Evolutionary conservation across 2,113 vertebrate species (phyloP).

Genomic region (Oenanthe melanoleuca): DNA sequence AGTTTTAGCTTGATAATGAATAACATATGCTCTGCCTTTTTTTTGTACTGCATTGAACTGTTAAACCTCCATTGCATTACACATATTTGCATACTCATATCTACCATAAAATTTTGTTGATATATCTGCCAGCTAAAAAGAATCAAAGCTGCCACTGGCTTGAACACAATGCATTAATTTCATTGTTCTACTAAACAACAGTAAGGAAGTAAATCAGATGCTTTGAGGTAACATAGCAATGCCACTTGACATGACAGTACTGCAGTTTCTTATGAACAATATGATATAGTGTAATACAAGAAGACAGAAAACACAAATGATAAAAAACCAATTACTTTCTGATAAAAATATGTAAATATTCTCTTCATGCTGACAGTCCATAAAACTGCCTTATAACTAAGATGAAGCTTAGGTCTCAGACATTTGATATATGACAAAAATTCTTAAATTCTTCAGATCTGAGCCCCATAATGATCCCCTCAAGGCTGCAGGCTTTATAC

Average conservation of each 20-base stretch:
- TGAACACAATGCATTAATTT: slow-evolving; percentile 39
- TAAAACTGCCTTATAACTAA: slow-evolving; percentile 6
- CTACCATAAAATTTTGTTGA: not conserved
- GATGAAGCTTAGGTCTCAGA: not conserved
- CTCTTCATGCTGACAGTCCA: not conserved
- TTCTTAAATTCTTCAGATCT: slow-evolving; percentile 36
- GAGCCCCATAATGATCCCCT: not conserved
- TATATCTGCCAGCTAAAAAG: not conserved
- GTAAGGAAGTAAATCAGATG: slow-evolving; percentile 36
- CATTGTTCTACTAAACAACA: not conserved
- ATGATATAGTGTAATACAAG: slow-evolving; percentile 20
- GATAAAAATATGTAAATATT: slow-evolving; percentile 59
- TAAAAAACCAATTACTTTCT: slow-evolving; percentile 45
- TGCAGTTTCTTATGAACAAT: not conserved
- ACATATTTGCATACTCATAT: not conserved
- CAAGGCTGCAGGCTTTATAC: slow-evolving; percentile 10
- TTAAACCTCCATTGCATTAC: not conserved
- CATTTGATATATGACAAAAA: not conserved
- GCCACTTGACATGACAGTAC: slow-evolving; percentile 8
- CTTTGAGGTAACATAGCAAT: not conserved
- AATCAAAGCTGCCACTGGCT: not conserved
- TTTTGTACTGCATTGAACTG: not conserved
- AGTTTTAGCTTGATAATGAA: not conserved
- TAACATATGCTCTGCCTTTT: not conserved
- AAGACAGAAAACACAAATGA: slow-evolving; percentile 48